Base-by-base conservation (phyloP, 2,888 invertebrate genomes). In the Linnaemya tessellans region DNA sequence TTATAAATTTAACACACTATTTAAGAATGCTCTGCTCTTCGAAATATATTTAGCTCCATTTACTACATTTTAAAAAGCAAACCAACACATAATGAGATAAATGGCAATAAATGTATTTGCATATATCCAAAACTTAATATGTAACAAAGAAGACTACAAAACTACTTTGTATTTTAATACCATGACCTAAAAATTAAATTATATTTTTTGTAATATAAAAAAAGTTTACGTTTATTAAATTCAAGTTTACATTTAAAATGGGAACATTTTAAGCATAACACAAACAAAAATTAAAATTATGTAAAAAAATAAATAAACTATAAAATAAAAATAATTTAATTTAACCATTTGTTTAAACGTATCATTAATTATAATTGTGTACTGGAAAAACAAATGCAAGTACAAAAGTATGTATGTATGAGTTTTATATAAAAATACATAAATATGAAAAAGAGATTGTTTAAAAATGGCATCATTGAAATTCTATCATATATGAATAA, bases 121-220 rank as follows among this genome's bases (percentile, higher is more conserved):
- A 3, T 30, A 5, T 30, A 30, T 5, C 30, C 3, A 30, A 30
- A 30, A 3, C 30, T 30, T 30, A 30, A 30, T 5, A 30, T 30
- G 30, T 5, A 30, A 30, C 5, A 30, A 5, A 30, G 30, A 30
- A 30, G 30, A 30, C 30, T 30, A 30, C 5, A 30, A 30, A 30
- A 30, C 5, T 30, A 30, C 3, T 30, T 30, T 30, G 30, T 30
- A 30, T 30, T 30, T 30, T 30, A 3, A 30, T 30, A 5, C 5
- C 30, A 30, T 30, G 30, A 30, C n/a, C 10, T 22, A 4, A 10
- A n/a, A 71, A 2, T 0, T 3, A 58, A 58, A 38, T 25, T 38
- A 0, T n/a, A 22, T 30, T 20, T 46, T 54, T 78, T 78, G 30
- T 68, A 38, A 78, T 58, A 77, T 78, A 68, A 68, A 78, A 43